phyloP scores from a whole-genome alignment of 1,140 invertebrate genomes.

The Meteorus sp. region DNA sequence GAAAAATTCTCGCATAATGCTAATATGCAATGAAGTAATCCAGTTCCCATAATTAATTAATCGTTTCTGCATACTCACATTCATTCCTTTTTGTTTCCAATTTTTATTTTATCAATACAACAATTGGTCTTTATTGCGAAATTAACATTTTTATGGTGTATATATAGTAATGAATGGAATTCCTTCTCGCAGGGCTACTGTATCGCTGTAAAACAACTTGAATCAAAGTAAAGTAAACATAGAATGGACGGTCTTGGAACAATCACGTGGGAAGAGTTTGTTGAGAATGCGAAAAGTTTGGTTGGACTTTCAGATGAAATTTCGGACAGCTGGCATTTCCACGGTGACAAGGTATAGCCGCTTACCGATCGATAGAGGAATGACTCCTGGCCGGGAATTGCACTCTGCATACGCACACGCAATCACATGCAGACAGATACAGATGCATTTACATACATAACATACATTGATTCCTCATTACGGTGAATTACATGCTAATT shows the following conservation, averaged over 20 bases:
- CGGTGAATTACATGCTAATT: too few relatives aligned
- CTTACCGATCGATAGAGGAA: conserved; percentile 26
- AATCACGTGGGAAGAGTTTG: conserved; percentile 53
- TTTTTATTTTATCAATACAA: too few relatives aligned
- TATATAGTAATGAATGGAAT: conserved; percentile 15
- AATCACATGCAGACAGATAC: neutral
- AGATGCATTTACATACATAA: neutral
- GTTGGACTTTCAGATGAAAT: conserved; percentile 41
- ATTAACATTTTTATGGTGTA: neutral
- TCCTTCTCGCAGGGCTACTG: conserved; percentile 3
- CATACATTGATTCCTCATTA: too few relatives aligned
- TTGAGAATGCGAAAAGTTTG: conserved; percentile 45
- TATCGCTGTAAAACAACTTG: too few relatives aligned
- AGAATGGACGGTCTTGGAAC: conserved; percentile 55
- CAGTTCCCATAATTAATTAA: too few relatives aligned
- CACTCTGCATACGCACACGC: conserved; percentile 8
- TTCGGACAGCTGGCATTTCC: conserved; percentile 49
- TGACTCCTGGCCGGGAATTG: conserved; percentile 12
- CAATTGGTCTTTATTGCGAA: too few relatives aligned
- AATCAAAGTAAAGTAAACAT: too few relatives aligned
- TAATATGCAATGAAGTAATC: too few relatives aligned
- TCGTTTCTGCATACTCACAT: too few relatives aligned
- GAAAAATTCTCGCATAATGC: too few relatives aligned
- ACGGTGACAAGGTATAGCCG: conserved; percentile 47
- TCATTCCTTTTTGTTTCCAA: too few relatives aligned